phyloP scores from a whole-genome alignment of 2,113 vertebrate genomes.

The Diadophis punctatus region DNA sequence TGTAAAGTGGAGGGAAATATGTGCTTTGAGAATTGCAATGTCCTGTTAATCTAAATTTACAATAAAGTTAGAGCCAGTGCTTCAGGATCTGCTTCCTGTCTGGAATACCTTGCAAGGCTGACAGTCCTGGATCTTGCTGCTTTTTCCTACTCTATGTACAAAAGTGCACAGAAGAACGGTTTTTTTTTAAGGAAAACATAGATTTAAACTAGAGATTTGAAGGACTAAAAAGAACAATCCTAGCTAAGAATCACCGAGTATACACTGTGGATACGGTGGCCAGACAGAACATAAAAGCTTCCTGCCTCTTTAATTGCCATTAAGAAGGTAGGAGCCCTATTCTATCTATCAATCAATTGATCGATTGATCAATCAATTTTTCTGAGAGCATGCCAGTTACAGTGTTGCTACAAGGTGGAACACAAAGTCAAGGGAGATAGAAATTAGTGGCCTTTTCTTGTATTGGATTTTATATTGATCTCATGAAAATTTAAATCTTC shows the following conservation, averaged over 20 bases:
- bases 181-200: background rate
- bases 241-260: background rate
- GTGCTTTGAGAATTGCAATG: background rate
- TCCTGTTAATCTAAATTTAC: background rate
- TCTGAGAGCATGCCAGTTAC: background rate
- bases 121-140: background rate
- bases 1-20: background rate
- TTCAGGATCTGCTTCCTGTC: background rate
- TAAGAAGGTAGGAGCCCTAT: background rate
- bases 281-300: background rate
- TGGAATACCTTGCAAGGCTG: background rate
- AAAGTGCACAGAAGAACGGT: background rate
- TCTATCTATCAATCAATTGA: background rate
- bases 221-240: background rate
- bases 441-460: background rate
- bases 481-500: background rate
- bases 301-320: background rate
- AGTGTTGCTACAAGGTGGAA: background rate
- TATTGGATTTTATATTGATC: background rate
- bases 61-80: background rate
- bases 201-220: background rate
- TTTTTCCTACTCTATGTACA: background rate
- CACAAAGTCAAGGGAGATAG: background rate
- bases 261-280: background rate
- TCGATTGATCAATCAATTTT: background rate